Base-by-base conservation (phyloP, 1,140 invertebrate species). In the Euborellia annulipes region DNA sequence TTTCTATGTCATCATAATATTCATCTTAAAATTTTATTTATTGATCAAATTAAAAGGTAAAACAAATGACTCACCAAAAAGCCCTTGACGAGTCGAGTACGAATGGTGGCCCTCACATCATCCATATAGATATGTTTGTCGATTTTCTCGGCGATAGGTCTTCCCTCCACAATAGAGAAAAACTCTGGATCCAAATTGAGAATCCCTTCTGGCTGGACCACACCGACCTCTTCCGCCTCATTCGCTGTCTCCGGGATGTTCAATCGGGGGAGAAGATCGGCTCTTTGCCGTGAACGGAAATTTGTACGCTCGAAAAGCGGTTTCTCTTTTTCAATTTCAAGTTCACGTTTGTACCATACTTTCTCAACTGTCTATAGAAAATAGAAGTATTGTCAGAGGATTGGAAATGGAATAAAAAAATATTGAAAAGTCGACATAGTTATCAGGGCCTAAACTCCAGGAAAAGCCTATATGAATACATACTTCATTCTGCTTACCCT, bases 181-280 rank as follows among this genome's bases (percentile, higher is more conserved):
- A 68, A 79, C 22, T 69, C 59, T 2, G 76, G 73, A 60, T 78
- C 73, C 2, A 78, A 60, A 50, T 78, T 70, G 6, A 68, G 38
- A 40, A 71, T 63, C 13, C 30, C 42, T 4, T 21, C 21, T 7
- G 19, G 13, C 18, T 21, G 22, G n/a, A 14, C 4, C 14, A 16
- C 27, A 11, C 23, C 23, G 11, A 27, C 23, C 20, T 69, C 69
- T 54, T 64, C 64, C 8, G 62, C 50, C 34, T 65, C 57, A 51
- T 49, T 58, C 43, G 51, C 46, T 27, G 37, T 52, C 49, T 41
- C 50, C 37, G 46, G 48, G 37, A 54, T 53, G 19, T 51, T 60
- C 57, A 45, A 60, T 60, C 23, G 62, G 54, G 45, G 61, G 59
- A 45, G 63, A 46, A 68, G 57, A 50, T 67, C 61, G 42, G 8